Evolutionary conservation across 2,797 vertebrate species (phyloP), one percentile per base, ranked within the genome.

Genomic region (Glossophaga mutica): DNA sequence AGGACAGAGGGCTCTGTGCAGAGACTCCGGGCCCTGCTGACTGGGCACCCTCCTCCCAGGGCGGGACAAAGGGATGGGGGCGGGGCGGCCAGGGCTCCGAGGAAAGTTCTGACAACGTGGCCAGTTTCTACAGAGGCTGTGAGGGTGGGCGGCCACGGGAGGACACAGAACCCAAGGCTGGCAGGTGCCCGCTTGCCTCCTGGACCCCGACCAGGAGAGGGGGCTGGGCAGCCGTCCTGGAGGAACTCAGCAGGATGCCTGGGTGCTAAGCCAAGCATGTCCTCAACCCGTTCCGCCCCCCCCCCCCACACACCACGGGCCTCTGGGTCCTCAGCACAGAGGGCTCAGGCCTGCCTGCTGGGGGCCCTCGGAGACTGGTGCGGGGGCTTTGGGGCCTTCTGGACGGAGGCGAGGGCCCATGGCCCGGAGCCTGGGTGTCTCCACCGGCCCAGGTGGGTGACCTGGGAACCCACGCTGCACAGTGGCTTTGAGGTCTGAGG

Each of bases 11-110:
- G 19, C 48, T 16, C 14, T 10, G 29, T 37, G 62, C 87, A 14
- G 55, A 91, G 95, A 39, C 86, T 18, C 12, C 0, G 16, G 87
- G 91, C 52, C 93, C 78, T 88, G 95, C 90, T 83, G 74, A 86
- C 6, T 0, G 12, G 1, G 90, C 83, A 22, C 19, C 37, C 19
- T 70, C 65, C 50, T 90, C 76, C 73, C 12, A 1, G 32, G 8
- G 10, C 71, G 16, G 88, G 57, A 73, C 52, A 52, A 78, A 92
- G 68, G 46, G 59, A 11, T 29, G 77, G 37, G 9, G 37, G 18
- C 6, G 79, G 24, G 62, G 65, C 12, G 19, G 44, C 29, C 1
- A 26, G 29, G 24, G 44, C 15, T 3, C 10, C 1, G 6, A 32
- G 29, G 2, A 5, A 12, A 2, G 57, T 77, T 70, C 65, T 32